Evolutionary conservation across 1,140 invertebrate genomes (phyloP).

Genomic region (Glomeris maerens): DNA sequence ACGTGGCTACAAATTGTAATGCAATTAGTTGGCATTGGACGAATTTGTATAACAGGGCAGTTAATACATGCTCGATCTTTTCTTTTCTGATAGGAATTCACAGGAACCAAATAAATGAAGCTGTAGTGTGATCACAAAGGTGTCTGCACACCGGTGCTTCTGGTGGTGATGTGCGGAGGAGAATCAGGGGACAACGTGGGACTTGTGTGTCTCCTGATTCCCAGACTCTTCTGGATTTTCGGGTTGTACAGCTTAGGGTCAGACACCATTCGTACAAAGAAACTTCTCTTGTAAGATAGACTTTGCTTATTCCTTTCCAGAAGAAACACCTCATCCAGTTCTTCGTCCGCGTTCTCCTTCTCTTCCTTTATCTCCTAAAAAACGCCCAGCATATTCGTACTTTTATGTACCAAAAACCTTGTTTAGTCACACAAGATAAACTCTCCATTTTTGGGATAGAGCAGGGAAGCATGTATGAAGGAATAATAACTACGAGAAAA

Average conservation of each 20-base stretch:
- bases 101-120: too few species aligned
- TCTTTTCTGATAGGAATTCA: too few species aligned
- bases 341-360: constrained; percentile 19
- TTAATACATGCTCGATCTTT: too few species aligned
- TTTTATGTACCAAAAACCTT: too few species aligned
- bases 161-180: constrained; percentile 2
- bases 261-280: constrained; percentile 87
- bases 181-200: constrained; percentile 2
- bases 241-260: constrained; percentile 94
- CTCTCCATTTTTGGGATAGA: too few species aligned
- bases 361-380: constrained; percentile 15
- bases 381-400: background rate
- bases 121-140: background rate
- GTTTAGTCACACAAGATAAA: too few species aligned
- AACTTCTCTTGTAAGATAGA: constrained; percentile 74
- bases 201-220: constrained; percentile 8
- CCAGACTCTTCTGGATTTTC: constrained; percentile 32
- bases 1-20: too few species aligned
- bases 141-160: constrained; percentile 9
- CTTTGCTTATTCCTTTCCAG: constrained; percentile 44
- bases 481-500: too few species aligned
- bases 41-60: too few species aligned
- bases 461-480: too few species aligned
- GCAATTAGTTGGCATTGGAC: too few species aligned
- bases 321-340: constrained; percentile 27